These are phyloP conservation scores for Colaptes auratus DNA, from an alignment of 2,113 vertebrate species.

Conservation along the genomic window DNA sequence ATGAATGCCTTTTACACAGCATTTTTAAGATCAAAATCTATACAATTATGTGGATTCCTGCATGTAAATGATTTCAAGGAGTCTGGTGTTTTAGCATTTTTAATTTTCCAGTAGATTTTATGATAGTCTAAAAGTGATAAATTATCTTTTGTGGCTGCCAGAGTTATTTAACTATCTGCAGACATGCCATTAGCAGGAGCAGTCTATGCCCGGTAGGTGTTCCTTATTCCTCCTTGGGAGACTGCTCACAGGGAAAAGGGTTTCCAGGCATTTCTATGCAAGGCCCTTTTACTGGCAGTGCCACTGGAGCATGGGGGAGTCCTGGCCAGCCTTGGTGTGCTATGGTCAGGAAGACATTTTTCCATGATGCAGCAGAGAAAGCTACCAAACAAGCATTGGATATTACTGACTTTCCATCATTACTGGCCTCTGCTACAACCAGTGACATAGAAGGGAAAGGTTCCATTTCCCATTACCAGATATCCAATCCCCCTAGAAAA, in stretches of 20 bases:
- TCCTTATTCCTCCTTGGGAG: not conserved
- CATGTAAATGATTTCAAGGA: slow-evolving; percentile 67
- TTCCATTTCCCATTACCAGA: slow-evolving; percentile 67
- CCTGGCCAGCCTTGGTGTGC: accelerated
- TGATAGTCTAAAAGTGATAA: slow-evolving; percentile 51
- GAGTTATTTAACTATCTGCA: slow-evolving; percentile 39
- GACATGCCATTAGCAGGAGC: slow-evolving; percentile 16
- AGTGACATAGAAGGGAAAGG: slow-evolving; percentile 60
- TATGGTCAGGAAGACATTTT: not conserved
- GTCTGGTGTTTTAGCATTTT: slow-evolving; percentile 56
- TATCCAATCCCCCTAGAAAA: slow-evolving; percentile 70
- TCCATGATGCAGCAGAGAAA: not conserved
- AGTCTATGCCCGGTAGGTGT: not conserved
- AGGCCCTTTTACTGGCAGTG: not conserved
- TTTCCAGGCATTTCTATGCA: not conserved
- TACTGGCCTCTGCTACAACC: slow-evolving; percentile 47
- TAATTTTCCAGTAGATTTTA: slow-evolving; percentile 69
- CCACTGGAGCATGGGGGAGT: accelerated
- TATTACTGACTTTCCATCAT: slow-evolving; percentile 38
- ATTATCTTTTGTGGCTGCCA: slow-evolving; percentile 44
- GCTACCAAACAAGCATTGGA: not conserved
- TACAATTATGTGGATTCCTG: slow-evolving; percentile 65
- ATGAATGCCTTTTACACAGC: slow-evolving; percentile 43
- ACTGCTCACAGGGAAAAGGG: not conserved
- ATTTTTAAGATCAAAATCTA: slow-evolving; percentile 66